Conservation (phyloP, 2,797 vertebrate species). For the Fratercula arctica region DNA sequence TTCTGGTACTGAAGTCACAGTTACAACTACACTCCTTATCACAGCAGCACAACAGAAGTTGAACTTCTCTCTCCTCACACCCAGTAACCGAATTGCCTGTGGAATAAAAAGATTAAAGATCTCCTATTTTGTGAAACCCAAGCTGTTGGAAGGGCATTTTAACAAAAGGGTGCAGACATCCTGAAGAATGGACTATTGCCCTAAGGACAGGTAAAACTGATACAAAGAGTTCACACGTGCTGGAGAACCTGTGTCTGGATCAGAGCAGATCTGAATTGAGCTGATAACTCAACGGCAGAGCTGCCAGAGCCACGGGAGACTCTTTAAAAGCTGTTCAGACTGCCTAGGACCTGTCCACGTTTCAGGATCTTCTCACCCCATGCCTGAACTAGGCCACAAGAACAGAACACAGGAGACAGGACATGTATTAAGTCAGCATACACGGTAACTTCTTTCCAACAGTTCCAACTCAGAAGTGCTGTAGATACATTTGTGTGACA, state of each 20-base stretch:
- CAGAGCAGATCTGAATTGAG: background rate
- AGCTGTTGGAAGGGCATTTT: background rate
- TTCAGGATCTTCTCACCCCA: background rate
- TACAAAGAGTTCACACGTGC: background rate
- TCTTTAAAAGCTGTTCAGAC: background rate
- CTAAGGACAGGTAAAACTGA: background rate
- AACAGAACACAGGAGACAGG: constrained; percentile 27
- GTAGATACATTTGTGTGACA: background rate
- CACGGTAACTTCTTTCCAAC: constrained; percentile 32
- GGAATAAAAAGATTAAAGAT: constrained; percentile 15
- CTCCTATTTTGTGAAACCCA: background rate
- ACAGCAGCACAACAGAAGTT: constrained; percentile 3
- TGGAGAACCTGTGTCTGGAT: background rate
- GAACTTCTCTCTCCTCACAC: background rate
- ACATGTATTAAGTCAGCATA: constrained; percentile 31
- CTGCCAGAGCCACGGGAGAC: background rate
- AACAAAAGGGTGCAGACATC: background rate
- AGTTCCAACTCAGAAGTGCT: constrained; percentile 30
- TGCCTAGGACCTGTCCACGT: background rate
- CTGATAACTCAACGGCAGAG: background rate
- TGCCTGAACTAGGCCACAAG: constrained; percentile 8
- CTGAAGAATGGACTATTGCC: background rate
- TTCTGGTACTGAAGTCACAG: background rate
- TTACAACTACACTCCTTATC: background rate
- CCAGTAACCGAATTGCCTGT: background rate